Base-by-base conservation (phyloP, 2,888 invertebrate genomes). In the Drosophila antonietae region DNA sequence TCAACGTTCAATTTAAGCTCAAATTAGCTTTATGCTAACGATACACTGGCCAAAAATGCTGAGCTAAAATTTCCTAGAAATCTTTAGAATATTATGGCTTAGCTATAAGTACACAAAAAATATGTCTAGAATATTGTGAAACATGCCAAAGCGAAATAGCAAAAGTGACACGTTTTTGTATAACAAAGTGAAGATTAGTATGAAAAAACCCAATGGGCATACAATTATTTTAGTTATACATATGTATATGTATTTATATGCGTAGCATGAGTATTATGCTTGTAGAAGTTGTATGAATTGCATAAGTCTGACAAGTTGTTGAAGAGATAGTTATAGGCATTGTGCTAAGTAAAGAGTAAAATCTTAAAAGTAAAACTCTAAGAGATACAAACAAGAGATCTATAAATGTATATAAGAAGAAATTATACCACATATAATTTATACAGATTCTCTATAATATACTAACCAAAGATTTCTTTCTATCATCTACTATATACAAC, bases 21-120 rank as follows among this genome's bases (percentile, higher is more conserved):
- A 64, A 74, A 74, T 74, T 78, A 58, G 69, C 56, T 15, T 66
- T 66, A 75, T 79, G 80, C 70, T 76, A 76, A 79, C 75, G 61
- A 65, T 78, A 57, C 61, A 71, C 72, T 61, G 46, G 28, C 31
- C 20, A 47, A 41, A 23, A 15, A 23, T 7, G 14, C 2, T 9
- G 23, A 2, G 2, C 23, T 2, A 0, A 49, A 10, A 12, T 49
- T 51, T 51, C 51, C 51, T 4, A 51, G 51, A 51, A 51, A 35
- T 51, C 14, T 18, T 0, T 12, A 14, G 14, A 20, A 33, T 8
- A 33, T 14, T 51, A 7, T 51, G 31, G 18, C 39, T n/a, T 15
- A 15, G 5, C 18, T 35, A 53, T 20, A n/a, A 39, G 12, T 12
- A 12, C 5, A 41, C 12, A 10, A 55, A 41, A 28, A 41, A 10